Percentiles rank a stretch among this genome's conserved stretches.
Conservation (phyloP, 2,113 vertebrate genomes). For the Lepisosteus oculatus region DNA sequence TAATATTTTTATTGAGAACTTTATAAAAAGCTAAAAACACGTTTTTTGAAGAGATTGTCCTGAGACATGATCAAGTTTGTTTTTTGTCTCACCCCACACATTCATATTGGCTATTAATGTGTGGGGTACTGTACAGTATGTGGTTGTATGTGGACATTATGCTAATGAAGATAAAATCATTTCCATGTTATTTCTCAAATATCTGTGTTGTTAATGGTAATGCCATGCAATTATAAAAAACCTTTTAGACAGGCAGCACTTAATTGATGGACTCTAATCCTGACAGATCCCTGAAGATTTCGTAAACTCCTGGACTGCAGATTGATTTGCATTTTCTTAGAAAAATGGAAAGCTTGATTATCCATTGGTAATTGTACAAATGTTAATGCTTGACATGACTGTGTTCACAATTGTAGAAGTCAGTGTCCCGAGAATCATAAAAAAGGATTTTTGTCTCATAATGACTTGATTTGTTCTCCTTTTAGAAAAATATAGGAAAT, state of each 20-base stretch:
- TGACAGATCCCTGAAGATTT: slow-evolving; percentile 4
- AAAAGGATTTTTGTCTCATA: neutral
- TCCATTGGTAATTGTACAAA: too few species aligned
- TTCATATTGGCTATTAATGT: neutral
- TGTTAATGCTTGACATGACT: too few species aligned
- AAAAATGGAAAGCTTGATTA: too few species aligned
- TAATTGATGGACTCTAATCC: slow-evolving; percentile 2
- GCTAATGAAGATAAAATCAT: slow-evolving; percentile 8
- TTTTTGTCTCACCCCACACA: too few species aligned
- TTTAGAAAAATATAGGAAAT: too few species aligned
- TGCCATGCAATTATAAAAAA: slow-evolving; percentile 6
- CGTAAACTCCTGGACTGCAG: neutral
- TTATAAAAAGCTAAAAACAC: too few species aligned
- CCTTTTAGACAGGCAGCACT: slow-evolving; percentile 5
- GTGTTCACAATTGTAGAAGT: too few species aligned
- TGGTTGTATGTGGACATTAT: neutral
- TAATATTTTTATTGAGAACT: too few species aligned
- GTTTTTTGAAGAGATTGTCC: too few species aligned
- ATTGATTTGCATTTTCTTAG: slow-evolving; percentile 6
- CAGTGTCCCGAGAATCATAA: too few species aligned
- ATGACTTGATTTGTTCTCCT: slow-evolving; percentile 16
- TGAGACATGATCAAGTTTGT: too few species aligned
- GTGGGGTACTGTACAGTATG: neutral
- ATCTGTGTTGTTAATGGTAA: neutral
- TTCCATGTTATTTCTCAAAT: neutral